A percentile compares a stretch with the other conserved stretches of the same genome.
phyloP scores from a whole-genome alignment of 2,113 vertebrate species.

The Tylochromis polylepis region DNA sequence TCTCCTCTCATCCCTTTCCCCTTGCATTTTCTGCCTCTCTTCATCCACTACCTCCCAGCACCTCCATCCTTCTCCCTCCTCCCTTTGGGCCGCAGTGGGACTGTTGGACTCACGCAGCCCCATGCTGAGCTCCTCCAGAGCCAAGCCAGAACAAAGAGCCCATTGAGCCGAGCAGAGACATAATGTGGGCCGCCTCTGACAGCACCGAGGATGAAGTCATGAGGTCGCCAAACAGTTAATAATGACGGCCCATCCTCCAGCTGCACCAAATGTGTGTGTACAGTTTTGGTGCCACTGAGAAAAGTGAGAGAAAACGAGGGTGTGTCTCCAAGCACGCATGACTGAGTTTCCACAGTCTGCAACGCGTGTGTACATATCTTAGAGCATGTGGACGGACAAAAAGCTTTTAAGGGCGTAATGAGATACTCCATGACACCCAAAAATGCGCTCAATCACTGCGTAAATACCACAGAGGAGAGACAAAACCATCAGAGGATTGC shows the following conservation, averaged over 20 bases:
- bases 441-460: slow-evolving; percentile 60
- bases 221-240: slow-evolving; percentile 71
- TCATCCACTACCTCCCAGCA: slow-evolving; percentile 9
- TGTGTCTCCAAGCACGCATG: slow-evolving; percentile 21
- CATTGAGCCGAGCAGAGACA: slow-evolving; percentile 70
- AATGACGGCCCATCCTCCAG: slow-evolving; percentile 45
- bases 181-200: slow-evolving; percentile 68
- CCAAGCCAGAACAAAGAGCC: slow-evolving; percentile 72
- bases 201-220: slow-evolving; percentile 70
- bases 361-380: slow-evolving; percentile 17
- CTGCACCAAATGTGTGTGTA: slow-evolving; percentile 26
- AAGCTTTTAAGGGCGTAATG: slow-evolving; percentile 63
- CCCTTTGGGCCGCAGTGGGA: slow-evolving; percentile 39
- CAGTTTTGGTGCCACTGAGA: neutral
- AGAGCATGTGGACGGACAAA: slow-evolving; percentile 40
- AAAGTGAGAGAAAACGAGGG: slow-evolving; percentile 27
- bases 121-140: slow-evolving; percentile 68
- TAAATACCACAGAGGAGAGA: slow-evolving; percentile 53
- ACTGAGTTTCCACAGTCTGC: neutral
- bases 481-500: slow-evolving; percentile 46
- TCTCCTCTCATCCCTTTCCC: slow-evolving; percentile 11
- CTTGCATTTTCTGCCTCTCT: slow-evolving; percentile 8
- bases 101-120: slow-evolving; percentile 61
- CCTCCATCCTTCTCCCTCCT: slow-evolving; percentile 8
- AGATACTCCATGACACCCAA: slow-evolving; percentile 54